A percentile compares a stretch with the other conserved stretches of the same genome.
These are phyloP conservation scores for Sebastes fasciatus DNA, from an alignment of 2,113 vertebrate species.

Conservation along the genomic window DNA sequence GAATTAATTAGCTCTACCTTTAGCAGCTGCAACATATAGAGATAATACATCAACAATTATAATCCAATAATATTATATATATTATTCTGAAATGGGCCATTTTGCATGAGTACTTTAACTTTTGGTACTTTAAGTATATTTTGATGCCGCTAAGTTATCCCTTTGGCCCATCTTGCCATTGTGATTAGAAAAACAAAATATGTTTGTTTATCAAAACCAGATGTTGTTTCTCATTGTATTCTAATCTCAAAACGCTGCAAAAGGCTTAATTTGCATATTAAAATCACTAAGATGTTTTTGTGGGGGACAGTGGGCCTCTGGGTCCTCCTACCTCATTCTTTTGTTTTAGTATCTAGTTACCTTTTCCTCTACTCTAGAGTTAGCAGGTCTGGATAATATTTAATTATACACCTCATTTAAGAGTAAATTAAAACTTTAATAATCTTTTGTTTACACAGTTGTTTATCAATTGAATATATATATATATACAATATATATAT, in stretches of 20 bases:
- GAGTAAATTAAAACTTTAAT: not conserved
- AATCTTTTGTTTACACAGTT: not conserved
- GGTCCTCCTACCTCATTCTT: not conserved
- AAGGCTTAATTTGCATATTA: not conserved
- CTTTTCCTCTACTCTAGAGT: not conserved
- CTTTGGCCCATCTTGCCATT: not conserved
- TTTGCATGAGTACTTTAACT: no score
- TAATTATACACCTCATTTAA: not conserved
- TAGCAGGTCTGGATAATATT: not conserved
- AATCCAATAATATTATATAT: not conserved
- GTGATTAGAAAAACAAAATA: not conserved
- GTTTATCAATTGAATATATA: not conserved
- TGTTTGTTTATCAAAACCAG: not conserved
- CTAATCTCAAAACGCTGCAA: not conserved
- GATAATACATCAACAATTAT: not conserved
- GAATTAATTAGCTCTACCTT: not conserved
- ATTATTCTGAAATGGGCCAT: not conserved
- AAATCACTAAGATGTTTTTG: not conserved
- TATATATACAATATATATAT: no score
- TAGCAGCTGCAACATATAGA: not conserved
- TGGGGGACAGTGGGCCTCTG: not conserved
- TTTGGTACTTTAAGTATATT: not conserved
- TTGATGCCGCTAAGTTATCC: not conserved
- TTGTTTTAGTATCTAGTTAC: not conserved
- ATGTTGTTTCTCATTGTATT: not conserved